Evolutionary conservation across 1,140 invertebrate species (phyloP), one percentile per base, ranked within the genome.

Genomic region (Calephelis nemesis): DNA sequence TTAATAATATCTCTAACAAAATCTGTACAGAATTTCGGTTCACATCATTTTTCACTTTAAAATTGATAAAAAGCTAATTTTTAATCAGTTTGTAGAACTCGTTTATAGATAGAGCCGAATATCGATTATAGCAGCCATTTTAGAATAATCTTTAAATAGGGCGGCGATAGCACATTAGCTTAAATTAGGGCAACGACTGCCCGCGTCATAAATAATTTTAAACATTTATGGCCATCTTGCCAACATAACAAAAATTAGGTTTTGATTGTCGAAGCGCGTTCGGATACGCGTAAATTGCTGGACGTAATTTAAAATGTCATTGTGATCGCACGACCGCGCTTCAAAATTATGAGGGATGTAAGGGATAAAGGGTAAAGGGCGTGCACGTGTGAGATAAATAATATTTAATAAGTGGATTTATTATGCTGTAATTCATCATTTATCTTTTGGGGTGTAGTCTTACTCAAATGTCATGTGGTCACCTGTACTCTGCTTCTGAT

Each of bases 251-350:
- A 19, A 54, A 67, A 83, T 83, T 84, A 78, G 80, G 69, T 65
- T 65, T 62, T 71, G 62, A 85, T 85, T 85, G 82, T 83, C 62
- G 69, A 60, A 68, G 70, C 49, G 65, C 52, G 50, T 39, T 64
- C 70, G 67, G 67, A 60, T 69, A 74, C 73, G 71, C 64, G 70
- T 74, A 68, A 76, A 79, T 79, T 67, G 77, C 74, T 75, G 84
- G 77, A 80, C 78, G 85, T 78, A 83, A 87, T 87, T 87, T 87
- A 86, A 89, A 89, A 83, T 82, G 81, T 79, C 75, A 87, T 87
- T 87, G 85, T 87, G 75, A 74, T 70, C 70, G 65, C 62, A 73
- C 69, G 77, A 74, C 69, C 72, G 76, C 76, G 68, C 67, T 79
- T 78, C 79, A 80, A 80, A 73, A 83, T 79, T 71, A 77, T 65